Conservation (phyloP, 2,113 vertebrate genomes). For the Sciurus niger region DNA sequence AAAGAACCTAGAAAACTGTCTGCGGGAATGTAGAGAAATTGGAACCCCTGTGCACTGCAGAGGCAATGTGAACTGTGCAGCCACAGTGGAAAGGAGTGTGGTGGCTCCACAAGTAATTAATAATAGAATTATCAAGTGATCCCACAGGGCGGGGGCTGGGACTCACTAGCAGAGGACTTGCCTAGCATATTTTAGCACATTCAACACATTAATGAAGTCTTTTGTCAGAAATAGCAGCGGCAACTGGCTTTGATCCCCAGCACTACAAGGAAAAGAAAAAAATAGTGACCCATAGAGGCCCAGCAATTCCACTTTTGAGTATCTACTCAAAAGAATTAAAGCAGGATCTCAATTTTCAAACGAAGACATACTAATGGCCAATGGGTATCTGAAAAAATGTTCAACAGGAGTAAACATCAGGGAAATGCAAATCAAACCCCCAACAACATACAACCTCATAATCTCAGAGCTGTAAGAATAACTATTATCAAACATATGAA, state of each 20-base stretch:
- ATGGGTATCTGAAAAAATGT: not conserved
- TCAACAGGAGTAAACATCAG: not conserved
- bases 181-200: too few relatives aligned
- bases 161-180: too few relatives aligned
- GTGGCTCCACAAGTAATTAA: not conserved
- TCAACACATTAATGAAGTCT: too few relatives aligned
- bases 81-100: not conserved
- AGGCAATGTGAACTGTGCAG: not conserved
- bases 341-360: not conserved
- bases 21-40: not conserved
- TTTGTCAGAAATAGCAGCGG: too few relatives aligned
- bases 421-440: not conserved
- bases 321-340: not conserved
- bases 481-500: not conserved
- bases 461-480: not conserved
- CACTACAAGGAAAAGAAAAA: too few relatives aligned
- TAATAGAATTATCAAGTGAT: not conserved
- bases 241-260: too few relatives aligned
- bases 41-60: not conserved
- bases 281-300: too few relatives aligned
- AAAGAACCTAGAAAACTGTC: not conserved
- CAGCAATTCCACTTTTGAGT: not conserved
- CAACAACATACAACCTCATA: not conserved
- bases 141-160: too few relatives aligned
- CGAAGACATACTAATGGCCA: not conserved